A percentile compares a stretch with the other conserved stretches of the same genome.
phyloP scores from a whole-genome alignment of 2,888 invertebrate genomes.

The Chloromyia formosa region DNA sequence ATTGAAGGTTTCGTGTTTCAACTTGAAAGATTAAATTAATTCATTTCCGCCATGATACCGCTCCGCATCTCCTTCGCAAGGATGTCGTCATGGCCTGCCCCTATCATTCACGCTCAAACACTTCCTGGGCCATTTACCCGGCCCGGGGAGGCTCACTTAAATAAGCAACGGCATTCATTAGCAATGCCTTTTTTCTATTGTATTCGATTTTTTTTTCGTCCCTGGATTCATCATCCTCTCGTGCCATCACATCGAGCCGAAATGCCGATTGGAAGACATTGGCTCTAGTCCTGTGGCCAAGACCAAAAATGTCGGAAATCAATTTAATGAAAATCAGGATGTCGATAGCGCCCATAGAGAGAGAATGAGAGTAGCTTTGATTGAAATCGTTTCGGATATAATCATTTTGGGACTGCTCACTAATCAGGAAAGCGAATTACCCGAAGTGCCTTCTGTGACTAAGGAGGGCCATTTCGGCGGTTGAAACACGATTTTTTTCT shows the following conservation, averaged over 20 bases:
- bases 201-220: not conserved
- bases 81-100: too few species aligned
- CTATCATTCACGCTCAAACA: too few species aligned
- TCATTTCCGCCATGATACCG: slow-evolving; percentile 27
- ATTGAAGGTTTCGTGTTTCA: slow-evolving; percentile 34
- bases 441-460: not conserved
- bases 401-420: slow-evolving; percentile 22
- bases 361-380: not conserved
- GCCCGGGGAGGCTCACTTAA: too few species aligned
- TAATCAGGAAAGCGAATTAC: slow-evolving; percentile 9
- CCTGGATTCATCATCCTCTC: not conserved
- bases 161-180: slow-evolving; percentile 19
- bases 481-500: not conserved
- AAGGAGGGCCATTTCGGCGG: slow-evolving; percentile 8
- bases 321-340: slow-evolving; percentile 39
- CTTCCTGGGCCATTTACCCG: too few species aligned
- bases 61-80: too few species aligned
- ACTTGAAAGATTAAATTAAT: slow-evolving; percentile 40
- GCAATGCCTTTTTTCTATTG: not conserved
- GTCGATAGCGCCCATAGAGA: too few species aligned
- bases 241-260: too few species aligned
- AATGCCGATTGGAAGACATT: too few species aligned
- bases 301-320: slow-evolving; percentile 35
- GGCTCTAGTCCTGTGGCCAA: too few species aligned
- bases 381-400: slow-evolving; percentile 11